These are phyloP conservation scores for Chalcosyrphus nemorum DNA, from an alignment of 2,888 invertebrate genomes.

Conservation along the genomic window DNA sequence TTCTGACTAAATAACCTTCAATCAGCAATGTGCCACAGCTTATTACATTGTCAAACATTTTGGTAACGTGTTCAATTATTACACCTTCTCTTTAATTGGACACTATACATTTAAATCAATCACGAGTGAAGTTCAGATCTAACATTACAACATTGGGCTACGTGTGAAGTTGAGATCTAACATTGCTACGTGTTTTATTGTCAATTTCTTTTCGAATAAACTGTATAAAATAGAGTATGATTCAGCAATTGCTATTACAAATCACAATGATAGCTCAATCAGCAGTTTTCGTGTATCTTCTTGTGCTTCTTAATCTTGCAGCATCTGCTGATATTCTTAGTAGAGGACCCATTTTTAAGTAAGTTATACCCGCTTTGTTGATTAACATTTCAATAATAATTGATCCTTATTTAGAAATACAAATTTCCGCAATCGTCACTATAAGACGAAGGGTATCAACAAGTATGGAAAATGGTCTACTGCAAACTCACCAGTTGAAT, in stretches of 20 bases:
- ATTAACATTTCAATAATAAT: not conserved
- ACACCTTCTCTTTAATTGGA: not conserved
- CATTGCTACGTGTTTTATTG: not conserved
- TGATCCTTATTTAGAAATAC: not conserved
- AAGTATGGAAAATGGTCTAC: not conserved
- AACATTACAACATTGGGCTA: not conserved
- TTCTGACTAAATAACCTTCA: too few species aligned
- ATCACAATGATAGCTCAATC: slow-evolving; percentile 28
- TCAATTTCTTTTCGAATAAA: not conserved
- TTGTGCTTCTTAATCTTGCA: not conserved
- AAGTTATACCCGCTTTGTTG: not conserved
- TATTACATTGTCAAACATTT: not conserved
- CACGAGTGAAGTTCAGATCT: slow-evolving; percentile 3
- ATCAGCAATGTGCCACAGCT: not conserved
- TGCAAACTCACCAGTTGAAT: slow-evolving; percentile 37
- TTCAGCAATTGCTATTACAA: not conserved
- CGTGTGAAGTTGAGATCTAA: not conserved
- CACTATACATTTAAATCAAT: not conserved
- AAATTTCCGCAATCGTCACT: not conserved
- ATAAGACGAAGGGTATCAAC: not conserved
- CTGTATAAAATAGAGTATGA: slow-evolving; percentile 7
- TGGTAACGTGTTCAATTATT: not conserved
- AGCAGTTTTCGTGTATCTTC: not conserved
- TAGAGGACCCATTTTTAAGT: slow-evolving; percentile 28
- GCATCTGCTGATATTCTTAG: not conserved